Conservation (phyloP, 2,797 vertebrate species). For the Smutsia gigantea region DNA sequence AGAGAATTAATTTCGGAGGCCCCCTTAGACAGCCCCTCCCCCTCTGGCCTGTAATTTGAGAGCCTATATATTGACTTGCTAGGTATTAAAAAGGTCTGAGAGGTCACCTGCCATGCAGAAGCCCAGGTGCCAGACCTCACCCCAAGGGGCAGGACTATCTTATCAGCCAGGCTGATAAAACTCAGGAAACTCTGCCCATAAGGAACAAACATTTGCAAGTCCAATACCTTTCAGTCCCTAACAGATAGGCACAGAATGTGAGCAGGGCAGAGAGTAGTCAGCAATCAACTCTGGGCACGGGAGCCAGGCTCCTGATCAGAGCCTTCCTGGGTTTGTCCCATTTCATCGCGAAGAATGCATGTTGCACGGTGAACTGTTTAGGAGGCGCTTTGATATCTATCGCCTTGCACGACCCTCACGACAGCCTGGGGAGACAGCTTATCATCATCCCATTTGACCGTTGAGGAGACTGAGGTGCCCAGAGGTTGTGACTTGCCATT, state of each 20-base stretch:
- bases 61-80: conserved; percentile 53
- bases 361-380: not conserved
- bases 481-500: not conserved
- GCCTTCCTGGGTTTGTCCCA: fast-evolving
- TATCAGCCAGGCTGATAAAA: conserved; percentile 66
- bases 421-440: not conserved
- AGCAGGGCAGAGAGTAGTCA: not conserved
- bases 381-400: not conserved
- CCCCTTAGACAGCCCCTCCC: not conserved
- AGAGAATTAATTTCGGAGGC: conserved; percentile 63
- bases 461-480: not conserved
- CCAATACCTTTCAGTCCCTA: not conserved
- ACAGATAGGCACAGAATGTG: conserved; percentile 43
- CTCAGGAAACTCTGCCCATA: conserved; percentile 46
- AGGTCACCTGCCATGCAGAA: conserved; percentile 61
- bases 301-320: not conserved
- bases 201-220: conserved; percentile 75
- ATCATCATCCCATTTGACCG: not conserved
- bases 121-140: conserved; percentile 61
- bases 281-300: not conserved
- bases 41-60: conserved; percentile 55
- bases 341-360: not conserved
- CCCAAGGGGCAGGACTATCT: conserved; percentile 56
- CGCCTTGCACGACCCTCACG: not conserved
- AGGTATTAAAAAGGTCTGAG: conserved; percentile 59